These are phyloP conservation scores for Lottia scabra DNA, from an alignment of 2,888 invertebrate genomes.

Conservation along the genomic window DNA sequence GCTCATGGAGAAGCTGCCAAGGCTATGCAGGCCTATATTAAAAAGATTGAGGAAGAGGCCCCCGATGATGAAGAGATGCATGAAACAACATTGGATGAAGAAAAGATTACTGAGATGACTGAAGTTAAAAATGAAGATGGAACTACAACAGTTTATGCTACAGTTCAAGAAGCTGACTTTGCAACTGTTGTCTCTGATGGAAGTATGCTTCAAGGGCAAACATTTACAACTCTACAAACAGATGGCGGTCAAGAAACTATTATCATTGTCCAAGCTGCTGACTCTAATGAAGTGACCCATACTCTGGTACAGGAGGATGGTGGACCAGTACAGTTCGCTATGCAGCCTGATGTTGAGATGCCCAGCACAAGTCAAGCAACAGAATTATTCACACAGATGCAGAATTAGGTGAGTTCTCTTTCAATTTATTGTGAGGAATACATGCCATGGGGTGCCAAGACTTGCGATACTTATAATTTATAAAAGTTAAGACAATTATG, in stretches of 20 bases:
- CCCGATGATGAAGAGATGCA: conserved; percentile 55
- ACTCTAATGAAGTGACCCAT: conserved; percentile 58
- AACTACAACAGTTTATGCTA: conserved; percentile 37
- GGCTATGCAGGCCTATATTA: conserved; percentile 52
- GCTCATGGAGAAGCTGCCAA: conserved; percentile 59
- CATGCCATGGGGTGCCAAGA: too few species aligned
- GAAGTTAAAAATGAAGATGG: conserved; percentile 40
- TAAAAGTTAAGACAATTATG: too few species aligned
- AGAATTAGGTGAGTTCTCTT: conserved; percentile 4
- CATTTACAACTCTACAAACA: conserved; percentile 57
- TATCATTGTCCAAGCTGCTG: conserved; percentile 62
- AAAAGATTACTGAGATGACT: conserved; percentile 36
- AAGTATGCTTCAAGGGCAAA: conserved; percentile 49
- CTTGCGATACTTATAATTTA: too few species aligned
- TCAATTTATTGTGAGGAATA: too few species aligned
- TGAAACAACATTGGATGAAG: conserved; percentile 36
- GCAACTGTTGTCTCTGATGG: conserved; percentile 52
- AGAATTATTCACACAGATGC: conserved; percentile 34
- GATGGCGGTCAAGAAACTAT: conserved; percentile 61
- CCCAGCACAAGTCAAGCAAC: conserved; percentile 27
- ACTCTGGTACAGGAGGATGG: conserved; percentile 59
- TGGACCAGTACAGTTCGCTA: conserved; percentile 53
- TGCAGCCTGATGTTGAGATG: conserved; percentile 39
- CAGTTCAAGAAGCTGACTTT: conserved; percentile 37
- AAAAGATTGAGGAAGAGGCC: conserved; percentile 53